Percentiles rank a stretch among this genome's conserved stretches.
These are phyloP conservation scores for Brachypalpus laphriformis DNA, from an alignment of 2,888 invertebrate species.

Conservation along the genomic window DNA sequence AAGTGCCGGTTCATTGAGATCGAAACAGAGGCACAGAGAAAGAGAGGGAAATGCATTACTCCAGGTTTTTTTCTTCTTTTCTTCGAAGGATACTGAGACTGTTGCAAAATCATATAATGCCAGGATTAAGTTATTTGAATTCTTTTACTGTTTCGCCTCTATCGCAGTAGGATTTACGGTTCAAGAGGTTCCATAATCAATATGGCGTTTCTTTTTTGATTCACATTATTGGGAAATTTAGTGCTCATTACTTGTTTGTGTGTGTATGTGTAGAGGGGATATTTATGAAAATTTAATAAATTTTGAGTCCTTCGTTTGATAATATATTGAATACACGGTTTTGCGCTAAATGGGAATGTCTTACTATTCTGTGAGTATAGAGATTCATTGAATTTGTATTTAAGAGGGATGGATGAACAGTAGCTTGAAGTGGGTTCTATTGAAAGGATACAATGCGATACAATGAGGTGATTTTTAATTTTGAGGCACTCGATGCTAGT, in stretches of 20 bases:
- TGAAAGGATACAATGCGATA: constrained; percentile 52
- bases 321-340: constrained; percentile 2
- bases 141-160: constrained; percentile 43
- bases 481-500: constrained; percentile 48
- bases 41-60: constrained; percentile 13
- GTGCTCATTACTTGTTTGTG: constrained; percentile 40
- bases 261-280: constrained; percentile 14
- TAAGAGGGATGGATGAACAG: constrained; percentile 39
- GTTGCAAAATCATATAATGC: constrained; percentile 70
- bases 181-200: constrained; percentile 69
- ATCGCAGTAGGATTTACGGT: constrained; percentile 63
- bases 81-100: constrained; percentile 59
- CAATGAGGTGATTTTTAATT: constrained; percentile 69
- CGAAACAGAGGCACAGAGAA: neutral
- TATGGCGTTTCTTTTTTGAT: constrained; percentile 45
- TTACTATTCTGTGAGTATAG: constrained; percentile 5
- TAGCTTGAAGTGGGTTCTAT: constrained; percentile 47
- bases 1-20: constrained; percentile 65
- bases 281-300: constrained; percentile 71
- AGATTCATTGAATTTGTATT: constrained; percentile 41
- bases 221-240: constrained; percentile 39
- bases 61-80: constrained; percentile 36
- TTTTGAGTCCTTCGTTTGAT: constrained; percentile 47
- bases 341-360: constrained; percentile 20
- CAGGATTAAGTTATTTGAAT: constrained; percentile 71